phyloP scores from a whole-genome alignment of 2,113 vertebrate species.

The Geothlypis trichas region DNA sequence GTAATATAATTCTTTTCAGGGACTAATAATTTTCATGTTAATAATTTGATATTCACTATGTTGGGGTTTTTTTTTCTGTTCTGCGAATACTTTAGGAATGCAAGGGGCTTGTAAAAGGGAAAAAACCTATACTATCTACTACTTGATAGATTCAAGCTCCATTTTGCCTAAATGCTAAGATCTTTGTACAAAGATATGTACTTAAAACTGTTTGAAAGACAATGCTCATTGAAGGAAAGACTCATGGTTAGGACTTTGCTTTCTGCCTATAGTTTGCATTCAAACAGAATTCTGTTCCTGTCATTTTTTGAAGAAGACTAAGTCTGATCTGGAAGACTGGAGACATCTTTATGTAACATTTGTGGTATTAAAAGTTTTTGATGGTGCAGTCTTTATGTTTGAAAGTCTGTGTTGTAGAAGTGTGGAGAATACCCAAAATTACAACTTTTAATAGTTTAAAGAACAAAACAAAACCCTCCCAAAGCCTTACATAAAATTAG shows the following conservation, averaged over 20 bases:
- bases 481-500: neutral
- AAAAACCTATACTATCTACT: neutral
- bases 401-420: neutral
- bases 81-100: neutral
- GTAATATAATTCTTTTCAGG: neutral
- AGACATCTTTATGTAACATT: neutral
- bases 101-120: neutral
- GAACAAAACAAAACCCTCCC: neutral
- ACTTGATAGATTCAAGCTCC: neutral
- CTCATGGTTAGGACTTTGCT: neutral
- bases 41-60: neutral
- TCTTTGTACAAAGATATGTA: neutral
- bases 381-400: neutral
- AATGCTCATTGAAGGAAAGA: neutral
- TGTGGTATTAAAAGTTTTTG: neutral
- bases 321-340: neutral
- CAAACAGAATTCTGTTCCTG: neutral
- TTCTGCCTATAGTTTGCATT: neutral
- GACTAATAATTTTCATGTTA: neutral
- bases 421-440: neutral
- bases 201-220: neutral
- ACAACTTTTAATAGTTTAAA: neutral
- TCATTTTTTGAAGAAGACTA: fast-evolving
- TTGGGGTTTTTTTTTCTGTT: neutral
- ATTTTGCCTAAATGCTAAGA: neutral